Evolutionary conservation across 2,888 invertebrate genomes (phyloP).

Genomic region (Unio delphinus): DNA sequence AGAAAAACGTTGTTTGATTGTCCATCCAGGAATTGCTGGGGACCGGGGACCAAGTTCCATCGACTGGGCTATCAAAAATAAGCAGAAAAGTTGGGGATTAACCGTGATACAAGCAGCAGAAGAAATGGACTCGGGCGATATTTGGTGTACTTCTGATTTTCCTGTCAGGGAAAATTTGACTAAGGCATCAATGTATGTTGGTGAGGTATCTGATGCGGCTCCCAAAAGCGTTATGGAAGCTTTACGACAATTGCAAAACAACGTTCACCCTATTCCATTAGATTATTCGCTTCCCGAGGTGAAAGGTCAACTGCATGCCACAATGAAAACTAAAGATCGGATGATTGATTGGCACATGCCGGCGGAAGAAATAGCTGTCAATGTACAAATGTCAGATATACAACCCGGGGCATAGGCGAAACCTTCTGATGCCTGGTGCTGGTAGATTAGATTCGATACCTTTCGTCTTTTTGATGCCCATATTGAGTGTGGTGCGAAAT

Average conservation of each 20-base stretch:
- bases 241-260: no score
- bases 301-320: not conserved
- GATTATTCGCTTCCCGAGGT: slow-evolving; percentile 4
- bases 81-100: slow-evolving; percentile 13
- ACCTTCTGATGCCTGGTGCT: not conserved
- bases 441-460: not conserved
- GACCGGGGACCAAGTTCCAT: slow-evolving; percentile 24
- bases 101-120: slow-evolving; percentile 15
- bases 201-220: slow-evolving; percentile 1
- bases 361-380: slow-evolving; percentile 3
- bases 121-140: slow-evolving; percentile 15
- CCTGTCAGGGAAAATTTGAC: slow-evolving; percentile 7
- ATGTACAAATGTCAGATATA: slow-evolving; percentile 6
- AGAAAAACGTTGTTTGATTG: slow-evolving; percentile 18
- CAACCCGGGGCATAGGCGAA: slow-evolving; percentile 3
- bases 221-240: not conserved
- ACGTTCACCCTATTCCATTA: not conserved
- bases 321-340: slow-evolving; percentile 1
- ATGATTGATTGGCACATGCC: slow-evolving; percentile 5
- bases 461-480: slow-evolving; percentile 6
- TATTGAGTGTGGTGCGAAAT: slow-evolving; percentile 2
- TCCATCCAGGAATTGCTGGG: slow-evolving; percentile 26
- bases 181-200: slow-evolving; percentile 23
- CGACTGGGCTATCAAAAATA: slow-evolving; percentile 14
- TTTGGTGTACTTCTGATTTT: slow-evolving; percentile 23